These are phyloP conservation scores for Nothobranchius furzeri DNA, from an alignment of 2,113 vertebrate species.

Conservation along the genomic window DNA sequence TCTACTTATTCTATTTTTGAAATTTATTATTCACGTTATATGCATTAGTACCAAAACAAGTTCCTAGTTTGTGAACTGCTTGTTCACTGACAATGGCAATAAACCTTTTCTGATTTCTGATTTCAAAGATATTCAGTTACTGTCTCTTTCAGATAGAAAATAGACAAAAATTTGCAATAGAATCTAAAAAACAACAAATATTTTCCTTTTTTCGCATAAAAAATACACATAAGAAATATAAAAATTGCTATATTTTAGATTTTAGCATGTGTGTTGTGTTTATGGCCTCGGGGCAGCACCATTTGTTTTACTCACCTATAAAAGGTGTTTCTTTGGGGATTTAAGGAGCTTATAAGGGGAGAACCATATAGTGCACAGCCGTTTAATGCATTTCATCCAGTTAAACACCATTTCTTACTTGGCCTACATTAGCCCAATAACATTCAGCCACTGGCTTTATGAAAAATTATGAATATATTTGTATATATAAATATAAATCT, in stretches of 20 bases:
- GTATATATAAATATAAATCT: slow-evolving; percentile 14
- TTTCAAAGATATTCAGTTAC: not conserved
- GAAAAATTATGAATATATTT: not conserved
- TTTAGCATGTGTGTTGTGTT: not conserved
- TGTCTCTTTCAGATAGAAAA: too few relatives aligned
- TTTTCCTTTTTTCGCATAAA: too few relatives aligned
- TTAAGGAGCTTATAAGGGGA: slow-evolving; percentile 17
- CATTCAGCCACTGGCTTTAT: slow-evolving; percentile 21
- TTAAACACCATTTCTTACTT: slow-evolving; percentile 67
- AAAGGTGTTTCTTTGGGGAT: slow-evolving; percentile 31
- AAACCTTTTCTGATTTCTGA: too few relatives aligned
- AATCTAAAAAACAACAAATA: too few relatives aligned
- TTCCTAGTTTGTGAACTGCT: too few relatives aligned
- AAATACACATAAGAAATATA: too few relatives aligned
- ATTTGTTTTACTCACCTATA: slow-evolving; percentile 45
- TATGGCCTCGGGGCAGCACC: slow-evolving; percentile 8
- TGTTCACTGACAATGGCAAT: too few relatives aligned
- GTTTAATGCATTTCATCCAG: slow-evolving; percentile 65
- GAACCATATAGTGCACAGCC: slow-evolving; percentile 30
- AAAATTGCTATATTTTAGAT: too few relatives aligned
- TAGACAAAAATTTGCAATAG: too few relatives aligned
- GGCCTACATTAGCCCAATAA: slow-evolving; percentile 56
- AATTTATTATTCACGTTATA: too few relatives aligned
- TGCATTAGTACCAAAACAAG: too few relatives aligned
- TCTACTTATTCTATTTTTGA: too few relatives aligned